Conservation (phyloP, 2,797 vertebrate genomes). For the Tympanoctomys barrerae region DNA sequence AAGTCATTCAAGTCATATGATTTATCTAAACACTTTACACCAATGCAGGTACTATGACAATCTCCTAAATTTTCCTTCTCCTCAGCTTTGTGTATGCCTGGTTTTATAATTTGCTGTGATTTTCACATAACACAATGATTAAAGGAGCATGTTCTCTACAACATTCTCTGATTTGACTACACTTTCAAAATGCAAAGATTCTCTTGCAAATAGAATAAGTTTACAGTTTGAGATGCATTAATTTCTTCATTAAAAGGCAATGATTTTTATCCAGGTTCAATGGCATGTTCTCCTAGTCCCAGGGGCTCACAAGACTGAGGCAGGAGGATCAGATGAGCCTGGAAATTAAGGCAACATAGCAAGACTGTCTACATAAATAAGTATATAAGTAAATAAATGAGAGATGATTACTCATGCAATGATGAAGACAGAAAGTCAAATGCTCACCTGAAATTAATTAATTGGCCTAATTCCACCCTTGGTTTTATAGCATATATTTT, state of each 20-base stretch:
- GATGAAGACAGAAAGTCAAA: conserved; percentile 10
- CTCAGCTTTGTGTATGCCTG: neutral
- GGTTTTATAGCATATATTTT: neutral
- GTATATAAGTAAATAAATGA: neutral
- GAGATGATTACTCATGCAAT: neutral
- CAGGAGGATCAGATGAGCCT: neutral
- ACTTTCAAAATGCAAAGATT: conserved; percentile 14
- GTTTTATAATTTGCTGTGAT: neutral
- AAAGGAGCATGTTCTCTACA: neutral
- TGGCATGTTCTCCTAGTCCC: neutral
- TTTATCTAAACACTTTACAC: conserved; percentile 8
- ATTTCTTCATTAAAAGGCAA: neutral
- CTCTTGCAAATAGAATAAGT: neutral
- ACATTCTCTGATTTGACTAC: neutral
- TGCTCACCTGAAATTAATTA: neutral
- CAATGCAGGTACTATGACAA: neutral
- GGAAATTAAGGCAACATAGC: neutral
- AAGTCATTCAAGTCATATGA: neutral
- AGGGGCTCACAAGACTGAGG: neutral
- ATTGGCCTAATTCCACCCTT: neutral
- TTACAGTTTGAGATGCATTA: neutral
- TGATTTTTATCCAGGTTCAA: neutral
- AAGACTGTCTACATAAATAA: neutral
- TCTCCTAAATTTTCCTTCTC: neutral
- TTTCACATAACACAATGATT: neutral